A percentile compares a stretch with the other conserved stretches of the same genome.
Evolutionary conservation across 2,797 vertebrate genomes (phyloP).

Genomic region (Zenarchopterus dispar): DNA sequence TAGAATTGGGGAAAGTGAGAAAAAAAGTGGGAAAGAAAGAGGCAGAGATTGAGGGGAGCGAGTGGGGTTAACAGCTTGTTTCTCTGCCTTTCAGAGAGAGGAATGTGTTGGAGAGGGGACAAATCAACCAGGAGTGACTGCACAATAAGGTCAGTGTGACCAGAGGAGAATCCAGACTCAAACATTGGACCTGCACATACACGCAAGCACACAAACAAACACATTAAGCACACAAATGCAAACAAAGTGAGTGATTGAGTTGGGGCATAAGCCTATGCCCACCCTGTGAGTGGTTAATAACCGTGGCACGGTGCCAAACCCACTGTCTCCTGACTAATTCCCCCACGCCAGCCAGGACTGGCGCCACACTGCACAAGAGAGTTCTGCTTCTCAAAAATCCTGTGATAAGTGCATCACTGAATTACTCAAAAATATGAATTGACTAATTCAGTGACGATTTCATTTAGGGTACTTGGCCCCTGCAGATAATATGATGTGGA

Average conservation of each 20-base stretch:
- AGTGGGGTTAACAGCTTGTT: constrained; percentile 52
- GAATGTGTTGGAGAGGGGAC: constrained; percentile 75
- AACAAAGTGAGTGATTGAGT: constrained; percentile 71
- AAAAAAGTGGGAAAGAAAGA: constrained; percentile 18
- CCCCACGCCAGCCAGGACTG: constrained; percentile 75
- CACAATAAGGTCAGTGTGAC: constrained; percentile 80
- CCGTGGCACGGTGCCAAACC: constrained; percentile 84
- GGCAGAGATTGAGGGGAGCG: not conserved
- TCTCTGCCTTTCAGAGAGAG: constrained; percentile 60
- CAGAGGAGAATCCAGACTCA: constrained; percentile 66
- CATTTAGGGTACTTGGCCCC: constrained; percentile 34
- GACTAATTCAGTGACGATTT: constrained; percentile 52
- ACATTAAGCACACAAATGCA: constrained; percentile 62
- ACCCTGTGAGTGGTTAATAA: constrained; percentile 81
- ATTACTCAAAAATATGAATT: constrained; percentile 68
- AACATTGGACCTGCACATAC: constrained; percentile 39
- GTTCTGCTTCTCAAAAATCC: constrained; percentile 71
- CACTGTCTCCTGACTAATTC: constrained; percentile 87
- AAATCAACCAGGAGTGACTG: constrained; percentile 75
- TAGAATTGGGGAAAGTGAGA: constrained; percentile 46
- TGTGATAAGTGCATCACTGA: constrained; percentile 68
- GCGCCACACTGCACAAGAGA: constrained; percentile 76
- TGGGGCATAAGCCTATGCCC: constrained; percentile 70
- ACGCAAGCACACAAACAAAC: constrained; percentile 62
- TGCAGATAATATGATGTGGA: constrained; percentile 46